Percentiles rank a stretch among this genome's conserved stretches.
Evolutionary conservation across 1,140 invertebrate species (phyloP).

Genomic region (Scaptodrosophila lebanonensis): DNA sequence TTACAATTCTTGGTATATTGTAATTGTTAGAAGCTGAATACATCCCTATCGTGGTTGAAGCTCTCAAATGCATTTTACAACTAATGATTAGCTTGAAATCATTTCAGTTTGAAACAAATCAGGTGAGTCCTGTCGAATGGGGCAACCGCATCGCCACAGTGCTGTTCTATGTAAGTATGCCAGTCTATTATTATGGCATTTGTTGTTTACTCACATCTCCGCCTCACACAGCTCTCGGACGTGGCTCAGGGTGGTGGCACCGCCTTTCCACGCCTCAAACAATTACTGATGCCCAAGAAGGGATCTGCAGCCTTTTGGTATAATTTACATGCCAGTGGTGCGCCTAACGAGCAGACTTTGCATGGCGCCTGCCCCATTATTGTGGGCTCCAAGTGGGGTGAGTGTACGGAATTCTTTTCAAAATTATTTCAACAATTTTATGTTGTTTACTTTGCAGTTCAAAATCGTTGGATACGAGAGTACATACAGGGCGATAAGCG

Average conservation of each 20-base stretch:
- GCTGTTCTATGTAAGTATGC: conserved; percentile 63
- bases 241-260: conserved; percentile 96
- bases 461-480: conserved; percentile 70
- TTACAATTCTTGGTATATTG: too few relatives aligned
- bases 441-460: conserved; percentile 32
- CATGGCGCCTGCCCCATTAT: conserved; percentile 98
- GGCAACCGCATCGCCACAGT: conserved; percentile 73
- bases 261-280: conserved; percentile 91
- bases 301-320: conserved; percentile 96
- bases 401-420: too few relatives aligned
- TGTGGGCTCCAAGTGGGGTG: conserved; percentile 95
- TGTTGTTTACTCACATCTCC: background rate
- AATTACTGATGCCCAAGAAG: conserved; percentile 91
- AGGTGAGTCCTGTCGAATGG: conserved; percentile 18
- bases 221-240: conserved; percentile 88
- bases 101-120: conserved; percentile 20
- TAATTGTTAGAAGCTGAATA: too few relatives aligned
- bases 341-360: conserved; percentile 91
- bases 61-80: too few relatives aligned
- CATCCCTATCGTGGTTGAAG: too few relatives aligned
- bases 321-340: conserved; percentile 93
- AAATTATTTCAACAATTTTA: too few relatives aligned
- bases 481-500: conserved; percentile 45
- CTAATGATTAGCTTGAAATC: too few relatives aligned
- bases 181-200: conserved; percentile 53